Evolutionary conservation across 2,113 vertebrate species (phyloP).

Genomic region (Plotosus lineatus): DNA sequence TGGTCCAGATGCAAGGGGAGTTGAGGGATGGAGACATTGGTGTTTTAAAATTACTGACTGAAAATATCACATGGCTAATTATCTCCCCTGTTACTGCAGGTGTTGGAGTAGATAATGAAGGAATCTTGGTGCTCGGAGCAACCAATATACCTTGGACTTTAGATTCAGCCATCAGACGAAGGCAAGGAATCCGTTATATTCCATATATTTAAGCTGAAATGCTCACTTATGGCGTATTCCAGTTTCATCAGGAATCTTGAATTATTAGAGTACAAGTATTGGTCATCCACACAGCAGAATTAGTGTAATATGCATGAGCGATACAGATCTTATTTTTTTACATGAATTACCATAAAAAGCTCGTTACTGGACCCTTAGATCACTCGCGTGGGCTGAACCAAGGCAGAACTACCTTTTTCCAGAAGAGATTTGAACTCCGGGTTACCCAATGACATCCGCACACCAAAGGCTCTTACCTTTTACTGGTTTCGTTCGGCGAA

Average conservation of each 20-base stretch:
- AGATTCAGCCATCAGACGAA: slow-evolving; percentile 91
- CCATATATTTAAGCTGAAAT: background rate
- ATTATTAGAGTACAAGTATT: too few relatives aligned
- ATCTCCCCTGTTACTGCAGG: slow-evolving; percentile 64
- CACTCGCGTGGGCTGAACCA: too few relatives aligned
- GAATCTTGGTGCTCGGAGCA: slow-evolving; percentile 90
- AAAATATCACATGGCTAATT: background rate
- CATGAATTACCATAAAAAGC: too few relatives aligned
- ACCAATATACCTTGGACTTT: slow-evolving; percentile 95
- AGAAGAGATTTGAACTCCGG: too few relatives aligned
- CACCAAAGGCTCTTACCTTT: too few relatives aligned
- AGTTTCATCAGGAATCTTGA: background rate
- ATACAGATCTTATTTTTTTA: too few relatives aligned
- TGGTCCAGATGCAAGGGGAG: slow-evolving; percentile 94
- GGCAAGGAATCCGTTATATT: slow-evolving; percentile 70
- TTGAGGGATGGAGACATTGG: background rate
- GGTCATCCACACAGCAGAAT: too few relatives aligned
- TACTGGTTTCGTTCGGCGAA: too few relatives aligned
- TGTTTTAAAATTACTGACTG: background rate
- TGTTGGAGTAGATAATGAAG: slow-evolving; percentile 89
- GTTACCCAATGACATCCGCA: too few relatives aligned
- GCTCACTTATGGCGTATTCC: background rate
- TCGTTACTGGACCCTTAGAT: too few relatives aligned
- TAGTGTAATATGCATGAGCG: too few relatives aligned
- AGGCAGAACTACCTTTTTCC: too few relatives aligned